Evolutionary conservation across 1,140 invertebrate species (phyloP), one percentile per base, ranked within the genome.

Genomic region (Zaprionus gabonicus): DNA sequence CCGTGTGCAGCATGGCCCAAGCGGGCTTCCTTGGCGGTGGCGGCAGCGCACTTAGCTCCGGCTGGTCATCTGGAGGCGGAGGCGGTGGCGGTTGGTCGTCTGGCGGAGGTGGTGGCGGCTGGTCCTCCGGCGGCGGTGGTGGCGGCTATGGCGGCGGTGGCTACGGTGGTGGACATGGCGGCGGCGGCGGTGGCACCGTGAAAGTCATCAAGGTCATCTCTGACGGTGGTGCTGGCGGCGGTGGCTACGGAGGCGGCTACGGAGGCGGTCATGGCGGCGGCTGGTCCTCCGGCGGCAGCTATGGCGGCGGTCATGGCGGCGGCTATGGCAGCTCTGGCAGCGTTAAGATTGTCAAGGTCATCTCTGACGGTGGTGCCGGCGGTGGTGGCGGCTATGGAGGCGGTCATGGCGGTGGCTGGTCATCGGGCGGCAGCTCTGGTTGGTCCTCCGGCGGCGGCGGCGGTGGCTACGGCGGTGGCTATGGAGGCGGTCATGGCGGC

Each of bases 21-120:
- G 88, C 83, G 6, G 88, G 88, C 36, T 91, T 91, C 81, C 77
- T 91, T 41, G 80, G 80, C 44, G 86, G 84, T 36, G 62, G 84
- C 36, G 62, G 80, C 71, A 65, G 78, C 28, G 76, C 78, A 38
- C 55, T 79, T 44, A 85, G 82, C 55, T 81, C 80, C 9, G 68
- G 71, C 3, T 57, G 51, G 41, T 53, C 58, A 17, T 68, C 57
- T 17, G 70, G 64, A 17, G 67, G 71, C 3, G 72, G 81, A 23
- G 23, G 27, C 27, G 69, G 76, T 9, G 71, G 76, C 4, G 71
- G 78, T 28, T 44, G 75, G 34, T 71, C 68, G 36, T 77, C 53
- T 0, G 77, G 79, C 10, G 74, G 76, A 10, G 80, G 80, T 15
- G 60, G 65, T 15, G 28, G 28, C 28, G 28, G 28, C 28, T 31